These are phyloP conservation scores for Eleutherodactylus coqui DNA, from an alignment of 2,797 vertebrate species.

Conservation along the genomic window DNA sequence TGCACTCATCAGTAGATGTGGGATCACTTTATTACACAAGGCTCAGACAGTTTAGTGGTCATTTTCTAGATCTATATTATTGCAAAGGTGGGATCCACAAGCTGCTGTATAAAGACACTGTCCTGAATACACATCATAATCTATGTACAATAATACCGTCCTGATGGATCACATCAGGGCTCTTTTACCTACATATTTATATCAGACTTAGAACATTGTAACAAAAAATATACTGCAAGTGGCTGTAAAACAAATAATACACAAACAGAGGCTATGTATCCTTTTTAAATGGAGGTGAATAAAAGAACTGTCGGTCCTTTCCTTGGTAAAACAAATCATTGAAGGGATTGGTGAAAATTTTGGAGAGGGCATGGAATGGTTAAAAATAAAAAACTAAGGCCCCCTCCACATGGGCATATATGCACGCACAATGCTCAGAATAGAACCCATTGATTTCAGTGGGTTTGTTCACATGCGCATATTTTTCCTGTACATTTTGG, in stretches of 20 bases:
- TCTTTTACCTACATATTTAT: neutral
- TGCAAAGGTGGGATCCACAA: slow-evolving; percentile 18
- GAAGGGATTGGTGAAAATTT: too few relatives aligned
- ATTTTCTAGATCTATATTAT: neutral
- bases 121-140: neutral
- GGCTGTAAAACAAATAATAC: neutral
- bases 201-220: neutral
- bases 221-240: neutral
- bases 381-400: too few relatives aligned
- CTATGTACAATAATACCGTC: neutral
- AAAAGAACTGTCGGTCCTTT: neutral
- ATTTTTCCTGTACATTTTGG: too few relatives aligned
- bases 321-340: too few relatives aligned
- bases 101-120: neutral
- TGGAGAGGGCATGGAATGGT: too few relatives aligned
- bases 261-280: neutral
- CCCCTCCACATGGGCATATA: too few relatives aligned
- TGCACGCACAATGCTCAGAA: too few relatives aligned
- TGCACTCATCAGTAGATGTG: neutral
- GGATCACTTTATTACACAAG: slow-evolving; percentile 43
- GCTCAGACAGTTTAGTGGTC: neutral
- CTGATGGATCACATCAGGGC: neutral
- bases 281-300: neutral
- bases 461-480: too few relatives aligned
- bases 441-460: too few relatives aligned